Percentiles rank a stretch among this genome's conserved stretches.
Evolutionary conservation across 1,140 invertebrate genomes (phyloP).

Genomic region (Brachionus angularis): DNA sequence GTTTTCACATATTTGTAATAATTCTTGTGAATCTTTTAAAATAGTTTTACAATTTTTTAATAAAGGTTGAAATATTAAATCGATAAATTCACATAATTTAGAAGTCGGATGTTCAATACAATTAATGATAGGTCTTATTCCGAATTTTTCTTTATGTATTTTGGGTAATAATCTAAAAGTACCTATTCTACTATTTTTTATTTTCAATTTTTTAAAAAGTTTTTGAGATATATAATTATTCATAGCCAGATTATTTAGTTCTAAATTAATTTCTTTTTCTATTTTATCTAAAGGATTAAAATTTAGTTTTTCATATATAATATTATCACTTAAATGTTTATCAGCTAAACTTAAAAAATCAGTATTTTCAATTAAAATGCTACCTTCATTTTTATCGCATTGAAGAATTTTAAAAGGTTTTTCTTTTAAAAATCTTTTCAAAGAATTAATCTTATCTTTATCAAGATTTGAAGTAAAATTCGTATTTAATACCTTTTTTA

Average conservation of each 20-base stretch:
- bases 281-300: neutral
- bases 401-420: neutral
- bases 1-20: neutral
- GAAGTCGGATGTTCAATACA: neutral
- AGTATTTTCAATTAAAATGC: neutral
- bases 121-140: slow-evolving; percentile 3
- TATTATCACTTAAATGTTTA: neutral
- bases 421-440: slow-evolving; percentile 2
- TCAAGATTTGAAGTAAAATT: neutral
- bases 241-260: neutral
- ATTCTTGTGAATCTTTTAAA: slow-evolving; percentile 9
- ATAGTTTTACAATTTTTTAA: neutral
- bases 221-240: neutral
- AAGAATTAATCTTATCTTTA: neutral
- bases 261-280: neutral
- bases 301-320: neutral
- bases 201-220: neutral
- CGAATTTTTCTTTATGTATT: slow-evolving; percentile 17
- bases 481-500: neutral
- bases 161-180: neutral
- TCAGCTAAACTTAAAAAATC: neutral
- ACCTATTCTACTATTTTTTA: neutral
- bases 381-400: slow-evolving; percentile 17
- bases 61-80: neutral
- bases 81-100: slow-evolving; percentile 8